Base-by-base conservation (phyloP, 2,113 vertebrate genomes). In the Oryzias javanicus region DNA sequence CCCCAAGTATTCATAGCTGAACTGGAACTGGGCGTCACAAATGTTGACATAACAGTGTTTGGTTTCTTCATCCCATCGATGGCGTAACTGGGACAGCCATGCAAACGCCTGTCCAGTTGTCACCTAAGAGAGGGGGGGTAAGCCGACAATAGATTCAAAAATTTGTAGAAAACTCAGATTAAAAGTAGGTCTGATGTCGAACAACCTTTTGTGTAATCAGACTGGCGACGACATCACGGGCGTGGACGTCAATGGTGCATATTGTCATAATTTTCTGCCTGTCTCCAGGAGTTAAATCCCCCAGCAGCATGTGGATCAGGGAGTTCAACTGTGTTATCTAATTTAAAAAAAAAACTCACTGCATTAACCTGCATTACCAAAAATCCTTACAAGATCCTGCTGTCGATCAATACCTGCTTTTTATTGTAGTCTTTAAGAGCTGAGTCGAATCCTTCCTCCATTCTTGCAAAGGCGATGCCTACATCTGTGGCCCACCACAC, bases 321-420 rank as follows among this genome's bases (percentile, higher is more conserved):
- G 90, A 93, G 88, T 95, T 97, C 88, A 96, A 91, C 88, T 94
- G 94, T 88, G 89, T 92, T 86, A 95, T 93, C 95, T 98, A 91
- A 68, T 22, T 22, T 22, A 54, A 67, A 45, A 46, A 5, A 35
- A 55, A 45, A 40, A 3, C 19, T 74, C 6, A 48, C 5, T 49
- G 24, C 42, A 16, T 5, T 48, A 46, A 29, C 5, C 6, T 29
- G 1, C 1, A 42, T 55, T 14, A 40, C 45, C 24, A 35, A 51
- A 6, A 1, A 17, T 8, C 1, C 1, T 8, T 16, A 40, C 19
- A 35, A 15, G 5, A 40, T 1, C 0, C 41, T 4, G 18, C n/a
- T 24, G 8, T 7, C 7, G 7, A 40, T 12, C 3, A 3, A 2
- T 61, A 89, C 88, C 80, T 89, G 88, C 65, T 89, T 89, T 64